Percentiles rank a stretch among this genome's conserved stretches.
Conservation (phyloP, 2,797 vertebrate species). For the Neostethus bicornis region DNA sequence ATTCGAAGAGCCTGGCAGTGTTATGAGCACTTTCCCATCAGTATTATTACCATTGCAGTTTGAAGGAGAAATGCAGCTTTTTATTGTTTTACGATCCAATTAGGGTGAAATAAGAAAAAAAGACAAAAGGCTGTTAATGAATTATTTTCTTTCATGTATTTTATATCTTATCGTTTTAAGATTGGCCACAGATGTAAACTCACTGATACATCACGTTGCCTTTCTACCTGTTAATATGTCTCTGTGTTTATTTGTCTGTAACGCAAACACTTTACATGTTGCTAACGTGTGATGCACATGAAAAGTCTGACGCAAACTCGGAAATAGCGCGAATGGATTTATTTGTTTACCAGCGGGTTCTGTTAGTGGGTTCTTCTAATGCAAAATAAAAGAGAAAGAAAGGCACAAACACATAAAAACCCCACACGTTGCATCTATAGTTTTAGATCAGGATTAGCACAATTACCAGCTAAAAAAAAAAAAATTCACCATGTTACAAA, state of each 20-base stretch:
- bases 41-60: constrained; percentile 60
- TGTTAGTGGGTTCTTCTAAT: background rate
- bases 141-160: constrained; percentile 74
- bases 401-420: background rate
- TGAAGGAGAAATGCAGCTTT: constrained; percentile 65
- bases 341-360: constrained; percentile 34
- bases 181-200: constrained; percentile 15
- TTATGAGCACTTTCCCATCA: constrained; percentile 68
- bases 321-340: constrained; percentile 10
- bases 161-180: constrained; percentile 45
- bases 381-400: background rate
- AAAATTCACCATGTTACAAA: constrained; percentile 74
- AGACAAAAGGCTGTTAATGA: constrained; percentile 71
- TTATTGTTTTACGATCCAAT: constrained; percentile 78
- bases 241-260: background rate
- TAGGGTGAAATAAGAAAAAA: constrained; percentile 62
- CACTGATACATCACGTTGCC: constrained; percentile 7
- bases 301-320: constrained; percentile 15
- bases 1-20: constrained; percentile 56
- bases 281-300: constrained; percentile 38
- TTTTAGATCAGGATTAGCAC: constrained; percentile 62
- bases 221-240: constrained; percentile 58
- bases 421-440: constrained; percentile 11
- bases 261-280: constrained; percentile 28
- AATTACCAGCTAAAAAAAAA: constrained; percentile 75